Conservation (phyloP, 1,140 invertebrate species). For the Neodiprion virginianus region DNA sequence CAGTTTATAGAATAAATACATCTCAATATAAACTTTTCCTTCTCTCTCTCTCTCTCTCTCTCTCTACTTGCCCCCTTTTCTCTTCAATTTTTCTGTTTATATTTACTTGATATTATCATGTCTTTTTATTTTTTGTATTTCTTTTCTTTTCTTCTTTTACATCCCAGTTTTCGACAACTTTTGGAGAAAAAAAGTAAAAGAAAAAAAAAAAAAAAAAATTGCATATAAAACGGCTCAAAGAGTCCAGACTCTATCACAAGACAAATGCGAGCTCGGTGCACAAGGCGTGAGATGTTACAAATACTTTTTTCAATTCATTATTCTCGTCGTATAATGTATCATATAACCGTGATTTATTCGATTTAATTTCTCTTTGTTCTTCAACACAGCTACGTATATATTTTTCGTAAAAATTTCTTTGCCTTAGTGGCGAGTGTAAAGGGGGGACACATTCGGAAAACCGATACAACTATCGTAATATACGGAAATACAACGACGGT, state of each 20-base stretch:
- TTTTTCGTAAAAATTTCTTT: too few species aligned
- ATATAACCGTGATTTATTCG: too few species aligned
- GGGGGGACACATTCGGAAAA: too few species aligned
- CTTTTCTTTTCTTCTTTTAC: slow-evolving; percentile 26
- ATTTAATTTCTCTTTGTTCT: too few species aligned
- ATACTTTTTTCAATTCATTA: too few species aligned
- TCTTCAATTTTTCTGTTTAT: neutral
- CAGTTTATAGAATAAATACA: slow-evolving; percentile 26
- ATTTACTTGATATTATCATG: slow-evolving; percentile 25
- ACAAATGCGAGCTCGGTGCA: slow-evolving; percentile 49
- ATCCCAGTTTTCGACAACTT: slow-evolving; percentile 13
- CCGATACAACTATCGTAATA: too few species aligned
- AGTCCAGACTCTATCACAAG: slow-evolving; percentile 63
- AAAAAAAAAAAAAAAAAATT: neutral
- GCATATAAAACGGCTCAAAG: slow-evolving; percentile 6
- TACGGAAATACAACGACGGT: too few species aligned
- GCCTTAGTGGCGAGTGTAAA: too few species aligned
- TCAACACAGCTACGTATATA: too few species aligned
- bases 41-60: neutral
- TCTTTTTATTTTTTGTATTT: slow-evolving; percentile 25
- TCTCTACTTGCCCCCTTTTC: slow-evolving; percentile 10
- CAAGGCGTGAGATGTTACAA: too few species aligned
- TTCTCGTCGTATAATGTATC: too few species aligned
- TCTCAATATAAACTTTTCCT: slow-evolving; percentile 39
- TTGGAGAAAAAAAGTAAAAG: slow-evolving; percentile 8